Evolutionary conservation across 53 echinoderm and acorn worm species (phyloP), one percentile per base, ranked within the genome.

Genomic region (Henricia sp.): DNA sequence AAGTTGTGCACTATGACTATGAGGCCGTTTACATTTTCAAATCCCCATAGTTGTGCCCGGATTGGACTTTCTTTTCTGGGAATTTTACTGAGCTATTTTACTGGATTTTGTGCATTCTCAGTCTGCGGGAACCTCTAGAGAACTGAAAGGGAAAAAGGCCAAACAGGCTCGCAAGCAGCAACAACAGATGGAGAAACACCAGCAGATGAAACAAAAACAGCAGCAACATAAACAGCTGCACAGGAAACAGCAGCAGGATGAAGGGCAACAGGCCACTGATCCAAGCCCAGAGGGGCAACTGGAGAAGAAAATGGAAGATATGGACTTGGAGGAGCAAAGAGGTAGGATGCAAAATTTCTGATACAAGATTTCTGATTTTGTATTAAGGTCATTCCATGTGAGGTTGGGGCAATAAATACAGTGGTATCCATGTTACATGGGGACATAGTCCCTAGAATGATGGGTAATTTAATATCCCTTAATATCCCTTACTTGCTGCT

Each of bases 81-180:
- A n/a, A n/a, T 67, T 28, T 28, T 14, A 67, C 67, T 28, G 33
- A 67, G 26, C 14, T 38, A 4, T 52, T n/a, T 52, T 64, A 29
- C 8, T 42, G 21, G 67, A 2, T 70, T 71, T 52, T 4, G 41
- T 71, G 41, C 20, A 4, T 36, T 46, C 46, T 14, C 63, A 95
- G 96, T 95, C 96, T 19, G 91, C 96, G 29, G 93, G 96, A 25
- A 72, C 52, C 9, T 74, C 91, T 8, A 95, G 91, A 38, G 93
- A 95, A 26, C 78, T 69, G 21, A 95, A 92, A 86, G 87, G 85
- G 2, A 96, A 93, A 85, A 96, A 93, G 69, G 93, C 87, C 16
- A 93, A 73, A 62, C 93, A 95, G 63, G 88, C 85, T 24, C 77
- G 90, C 10, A 80, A 88, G 36, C 88, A 90, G 59, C 69, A 67